Evolutionary conservation across 2,113 vertebrate genomes (phyloP), one percentile per base, ranked within the genome.

Genomic region (Cygnus atratus): DNA sequence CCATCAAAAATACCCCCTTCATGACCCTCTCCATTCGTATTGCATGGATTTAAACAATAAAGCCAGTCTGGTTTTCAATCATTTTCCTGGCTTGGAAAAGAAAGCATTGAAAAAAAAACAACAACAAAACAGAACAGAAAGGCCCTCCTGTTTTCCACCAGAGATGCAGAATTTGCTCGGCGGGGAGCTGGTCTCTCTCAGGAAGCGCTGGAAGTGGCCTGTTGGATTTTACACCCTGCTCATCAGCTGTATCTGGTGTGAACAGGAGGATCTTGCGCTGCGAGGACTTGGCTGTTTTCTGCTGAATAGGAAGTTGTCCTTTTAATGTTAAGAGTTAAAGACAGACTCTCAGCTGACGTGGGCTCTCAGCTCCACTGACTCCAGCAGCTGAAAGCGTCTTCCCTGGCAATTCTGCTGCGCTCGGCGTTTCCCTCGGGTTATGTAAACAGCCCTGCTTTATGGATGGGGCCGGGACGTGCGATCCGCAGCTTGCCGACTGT

Each of bases 391-490:
- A 65, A 4, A 43, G 73, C 2, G 1, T 9, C 21, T 67, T 93
- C 76, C 84, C 55, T 71, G 11, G 8, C 67, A 61, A 11, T 88
- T 61, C 91, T 84, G 84, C 91, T 78, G 94, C 0, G 39, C 91
- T 88, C 6, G 73, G 70, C 18, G 6, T 54, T 92, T 95, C 20
- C 84, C 48, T 7, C 0, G 70, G 52, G 66, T 94, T 85, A 73
- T 76, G 19, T 31, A 91, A 96, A 95, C 95, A 94, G 92, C 94
- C 74, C 94, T 54, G 77, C 8, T 13, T 43, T 76, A 6, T 7
- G 6, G 18, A 20, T 6, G 17, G 22, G 84, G 57, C 79, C 12
- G 6, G 80, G 65, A 55, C 50, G 1, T 13, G 80, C 57, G 9
- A 21, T 67, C 88, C 78, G 84, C 86, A 74, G 48, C 25, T 44